Percentiles rank a stretch among this genome's conserved stretches.
Conservation (phyloP, 2,797 vertebrate species). For the Artibeus jamaicensis region DNA sequence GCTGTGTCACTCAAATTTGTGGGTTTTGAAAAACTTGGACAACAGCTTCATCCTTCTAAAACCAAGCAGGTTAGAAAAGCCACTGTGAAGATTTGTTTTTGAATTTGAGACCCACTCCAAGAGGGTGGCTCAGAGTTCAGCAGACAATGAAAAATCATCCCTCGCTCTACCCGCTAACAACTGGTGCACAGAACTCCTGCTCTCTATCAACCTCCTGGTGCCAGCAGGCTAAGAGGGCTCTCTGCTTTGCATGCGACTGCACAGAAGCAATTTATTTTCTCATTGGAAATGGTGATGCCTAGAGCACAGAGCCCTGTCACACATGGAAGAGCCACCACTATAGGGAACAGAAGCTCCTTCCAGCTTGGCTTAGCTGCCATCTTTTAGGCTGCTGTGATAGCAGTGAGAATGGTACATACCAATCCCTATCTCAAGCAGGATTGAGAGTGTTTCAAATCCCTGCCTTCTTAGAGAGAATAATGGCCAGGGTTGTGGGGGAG, state of each 20-base stretch:
- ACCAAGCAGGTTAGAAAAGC: conserved; percentile 34
- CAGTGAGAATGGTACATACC: conserved; percentile 27
- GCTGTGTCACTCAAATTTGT: neutral
- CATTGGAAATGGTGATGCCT: conserved; percentile 61
- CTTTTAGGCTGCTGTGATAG: conserved; percentile 56
- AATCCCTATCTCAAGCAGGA: conserved; percentile 64
- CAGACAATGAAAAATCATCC: conserved; percentile 70
- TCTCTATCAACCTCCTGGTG: conserved; percentile 52
- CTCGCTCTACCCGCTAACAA: conserved; percentile 42
- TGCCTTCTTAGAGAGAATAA: conserved; percentile 64
- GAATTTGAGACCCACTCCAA: conserved; percentile 42
- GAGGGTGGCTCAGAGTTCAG: conserved; percentile 37
- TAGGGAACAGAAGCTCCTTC: conserved; percentile 53
- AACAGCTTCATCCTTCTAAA: conserved; percentile 64
- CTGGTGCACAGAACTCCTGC: neutral
- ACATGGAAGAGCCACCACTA: conserved; percentile 60
- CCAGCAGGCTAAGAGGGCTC: conserved; percentile 41
- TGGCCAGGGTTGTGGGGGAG: conserved; percentile 34
- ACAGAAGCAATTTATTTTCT: conserved; percentile 74
- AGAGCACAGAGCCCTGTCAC: conserved; percentile 56
- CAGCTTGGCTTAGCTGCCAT: conserved; percentile 61
- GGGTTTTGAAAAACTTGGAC: conserved; percentile 54
- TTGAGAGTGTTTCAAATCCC: conserved; percentile 60
- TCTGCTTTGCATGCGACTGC: conserved; percentile 71
- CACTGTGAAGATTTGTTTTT: conserved; percentile 66